Evolutionary conservation across 2,797 vertebrate genomes (phyloP), one percentile per base, ranked within the genome.

Genomic region (Hapalemur alaotrensis): DNA sequence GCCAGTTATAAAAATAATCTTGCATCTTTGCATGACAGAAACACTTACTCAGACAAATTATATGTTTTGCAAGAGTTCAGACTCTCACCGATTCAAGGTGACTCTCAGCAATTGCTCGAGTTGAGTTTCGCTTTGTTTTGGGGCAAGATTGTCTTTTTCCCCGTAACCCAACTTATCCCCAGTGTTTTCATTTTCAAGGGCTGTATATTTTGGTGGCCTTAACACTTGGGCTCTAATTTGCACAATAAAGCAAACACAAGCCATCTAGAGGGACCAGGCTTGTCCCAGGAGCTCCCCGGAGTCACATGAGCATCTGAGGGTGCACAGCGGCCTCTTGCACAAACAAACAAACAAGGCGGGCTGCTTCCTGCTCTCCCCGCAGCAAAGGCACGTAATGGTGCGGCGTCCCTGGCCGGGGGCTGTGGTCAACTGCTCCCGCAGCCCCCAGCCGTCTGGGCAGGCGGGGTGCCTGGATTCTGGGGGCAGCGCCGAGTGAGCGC

Each of bases 1-100:
- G 61, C 73, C 41, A 35, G 83, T 59, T 96, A 92, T 67, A 89
- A 97, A 97, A 97, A 98, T 84, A 97, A 94, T 94, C 96, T 96
- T 95, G 95, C 94, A 88, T 96, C 96, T 97, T 79, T 96, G 61
- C 93, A 59, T 7, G 61, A 95, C 95, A 94, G 97, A 97, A 98
- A 96, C 96, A 96, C 96, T 96, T 95, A 65, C 79, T 86, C 95
- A 82, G 81, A 54, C 91, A 97, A 96, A 59, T 84, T 89, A 93
- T 89, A 70, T 80, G 79, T 43, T 93, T 95, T 95, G 92, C 14
- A 43, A 96, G 96, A 97, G 91, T 78, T 95, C 95, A 90, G 80
- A 0, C 87, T 96, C 94, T 95, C 48, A 69, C 97, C 81, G 95
- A 25, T 86, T 54, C 91, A 22, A 75, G 35, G 43, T 8, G 57